Evolutionary conservation across 2,113 vertebrate species (phyloP).

Genomic region (Isurus oxyrinchus): DNA sequence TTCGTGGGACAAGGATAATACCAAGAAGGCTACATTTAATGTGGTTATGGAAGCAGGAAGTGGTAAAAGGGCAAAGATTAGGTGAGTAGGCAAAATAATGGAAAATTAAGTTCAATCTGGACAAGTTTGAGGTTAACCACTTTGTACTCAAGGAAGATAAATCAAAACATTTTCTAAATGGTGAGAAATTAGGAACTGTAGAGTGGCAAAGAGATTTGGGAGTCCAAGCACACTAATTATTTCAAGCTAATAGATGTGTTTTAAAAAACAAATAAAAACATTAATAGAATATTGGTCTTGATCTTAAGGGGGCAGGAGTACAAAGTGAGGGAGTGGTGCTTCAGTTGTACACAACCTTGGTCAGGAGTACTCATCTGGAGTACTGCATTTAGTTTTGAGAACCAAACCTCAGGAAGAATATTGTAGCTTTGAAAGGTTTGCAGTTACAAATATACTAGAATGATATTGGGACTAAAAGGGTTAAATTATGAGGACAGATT

Average conservation of each 20-base stretch:
- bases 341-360: too few species aligned
- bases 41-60: background rate
- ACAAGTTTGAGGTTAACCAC: background rate
- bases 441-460: background rate
- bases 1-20: background rate
- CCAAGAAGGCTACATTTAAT: background rate
- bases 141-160: background rate
- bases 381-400: background rate
- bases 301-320: too few species aligned
- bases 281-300: too few species aligned
- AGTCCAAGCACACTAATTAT: too few species aligned
- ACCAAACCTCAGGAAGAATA: background rate
- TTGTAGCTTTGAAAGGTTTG: background rate
- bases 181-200: background rate
- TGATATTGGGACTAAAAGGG: background rate
- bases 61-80: background rate
- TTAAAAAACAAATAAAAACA: too few species aligned
- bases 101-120: background rate
- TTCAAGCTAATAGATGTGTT: too few species aligned
- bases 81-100: background rate
- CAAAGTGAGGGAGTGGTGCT: too few species aligned
- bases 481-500: background rate
- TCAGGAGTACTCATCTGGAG: background rate
- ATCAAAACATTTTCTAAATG: background rate
- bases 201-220: background rate